Evolutionary conservation across 2,888 invertebrate species (phyloP), one percentile per base, ranked within the genome.

Genomic region (Tyria jacobaeae): DNA sequence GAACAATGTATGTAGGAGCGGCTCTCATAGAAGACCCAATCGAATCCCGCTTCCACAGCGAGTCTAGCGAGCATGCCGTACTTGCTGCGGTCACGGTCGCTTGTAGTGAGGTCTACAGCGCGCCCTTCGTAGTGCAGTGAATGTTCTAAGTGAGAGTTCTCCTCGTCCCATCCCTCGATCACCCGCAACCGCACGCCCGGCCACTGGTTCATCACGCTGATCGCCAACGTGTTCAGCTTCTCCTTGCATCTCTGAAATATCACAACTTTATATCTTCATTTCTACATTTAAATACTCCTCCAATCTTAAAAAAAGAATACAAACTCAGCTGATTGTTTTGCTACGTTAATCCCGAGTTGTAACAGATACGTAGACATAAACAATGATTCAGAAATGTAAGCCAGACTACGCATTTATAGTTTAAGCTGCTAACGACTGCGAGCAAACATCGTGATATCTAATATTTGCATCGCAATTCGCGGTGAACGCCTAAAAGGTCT

Each of bases 171-270:
- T 60, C 98, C 98, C 90, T 99, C 99, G 72, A 97, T 98, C 70
- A 99, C 99, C 61, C 98, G 95, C 79, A 99, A 95, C 78, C 96
- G 96, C 68, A 99, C 97, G n/a, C 98, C 98, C 0, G 99, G 99
- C 99, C 99, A 99, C 89, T 98, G 98, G 94, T 99, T 99, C 98
- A 99, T 98, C 89, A 99, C 99, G 80, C 98, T 97, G 86, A 99
- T 97, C 61, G 99, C 98, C 84, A 99, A 94, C 63, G 97, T 97
- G 93, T 99, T 98, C 81, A 99, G 94, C 90, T 98, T 98, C 93
- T 99, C 99, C 90, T 98, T 98, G 94, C 99, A 98, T 88, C 99
- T 96, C 99, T 99, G 96, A 56, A 96, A 97, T 79, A 76, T 81
- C 65, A 64, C 56, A 51, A 65, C 66, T 53, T 57, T 15, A 4